Conservation (phyloP, 1,140 invertebrate genomes). For the Zaprionus tsacasi region DNA sequence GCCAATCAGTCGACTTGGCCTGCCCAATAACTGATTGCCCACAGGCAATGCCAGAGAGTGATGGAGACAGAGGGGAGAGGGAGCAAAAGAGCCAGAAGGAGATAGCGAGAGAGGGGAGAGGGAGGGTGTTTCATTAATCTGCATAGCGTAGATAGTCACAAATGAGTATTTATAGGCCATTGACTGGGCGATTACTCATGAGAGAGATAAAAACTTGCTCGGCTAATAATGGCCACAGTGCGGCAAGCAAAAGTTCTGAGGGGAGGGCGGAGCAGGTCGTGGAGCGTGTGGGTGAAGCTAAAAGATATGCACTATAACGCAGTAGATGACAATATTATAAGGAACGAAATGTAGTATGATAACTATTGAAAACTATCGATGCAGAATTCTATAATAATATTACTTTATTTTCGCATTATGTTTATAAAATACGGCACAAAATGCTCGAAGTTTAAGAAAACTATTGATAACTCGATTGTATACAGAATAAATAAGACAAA, state of each 20-base stretch:
- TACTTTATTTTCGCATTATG: too few species aligned
- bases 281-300: constrained; percentile 23
- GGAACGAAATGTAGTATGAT: too few species aligned
- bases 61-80: neutral
- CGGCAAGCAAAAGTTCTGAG: neutral
- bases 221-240: constrained; percentile 30
- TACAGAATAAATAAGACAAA: too few species aligned
- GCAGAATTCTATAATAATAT: too few species aligned
- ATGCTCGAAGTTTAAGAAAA: too few species aligned
- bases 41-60: neutral
- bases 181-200: constrained; percentile 48
- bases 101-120: neutral
- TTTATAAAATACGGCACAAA: too few species aligned
- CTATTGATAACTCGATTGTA: too few species aligned
- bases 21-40: constrained; percentile 14
- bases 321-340: neutral
- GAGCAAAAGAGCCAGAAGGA: neutral
- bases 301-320: constrained; percentile 16
- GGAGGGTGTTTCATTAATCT: constrained; percentile 25
- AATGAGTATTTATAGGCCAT: constrained; percentile 32
- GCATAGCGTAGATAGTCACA: constrained; percentile 41
- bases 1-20: constrained; percentile 4
- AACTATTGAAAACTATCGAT: too few species aligned
- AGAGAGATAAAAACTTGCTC: constrained; percentile 41
- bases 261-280: neutral